These are phyloP conservation scores for Cheiracanthium punctorium DNA, from an alignment of 2,888 invertebrate genomes.

Conservation along the genomic window DNA sequence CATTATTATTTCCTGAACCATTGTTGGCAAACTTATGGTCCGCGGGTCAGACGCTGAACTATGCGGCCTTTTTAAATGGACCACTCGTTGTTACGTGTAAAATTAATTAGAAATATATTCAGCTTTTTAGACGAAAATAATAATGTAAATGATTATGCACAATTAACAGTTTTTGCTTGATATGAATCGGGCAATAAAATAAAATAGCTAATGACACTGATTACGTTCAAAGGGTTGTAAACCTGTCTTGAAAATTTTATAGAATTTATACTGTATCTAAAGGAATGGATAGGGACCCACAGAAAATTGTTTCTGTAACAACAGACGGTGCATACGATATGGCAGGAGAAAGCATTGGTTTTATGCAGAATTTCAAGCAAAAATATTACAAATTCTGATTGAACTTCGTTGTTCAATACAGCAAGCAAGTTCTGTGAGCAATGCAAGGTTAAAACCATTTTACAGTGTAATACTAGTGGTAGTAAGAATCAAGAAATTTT, in stretches of 20 bases:
- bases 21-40: too few species aligned
- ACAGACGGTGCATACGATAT: slow-evolving; percentile 10
- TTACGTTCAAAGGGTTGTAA: neutral
- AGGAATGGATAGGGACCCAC: slow-evolving; percentile 16
- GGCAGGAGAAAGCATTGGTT: slow-evolving; percentile 11
- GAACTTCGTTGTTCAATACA: slow-evolving; percentile 18
- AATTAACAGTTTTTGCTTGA: slow-evolving; percentile 19
- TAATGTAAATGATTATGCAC: slow-evolving; percentile 18
- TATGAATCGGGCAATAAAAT: slow-evolving; percentile 11
- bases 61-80: too few species aligned
- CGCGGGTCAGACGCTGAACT: too few species aligned
- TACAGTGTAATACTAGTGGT: slow-evolving; percentile 20
- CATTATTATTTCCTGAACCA: too few species aligned
- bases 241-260: neutral
- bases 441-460: slow-evolving; percentile 7
- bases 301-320: slow-evolving; percentile 24
- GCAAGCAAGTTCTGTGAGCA: slow-evolving; percentile 34
- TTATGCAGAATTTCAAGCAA: slow-evolving; percentile 16
- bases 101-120: slow-evolving; percentile 16
- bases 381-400: neutral
- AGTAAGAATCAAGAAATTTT: slow-evolving; percentile 11
- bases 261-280: neutral
- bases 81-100: too few species aligned
- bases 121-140: slow-evolving; percentile 16
- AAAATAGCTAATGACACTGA: slow-evolving; percentile 19